Percentiles rank a stretch among this genome's conserved stretches.
These are phyloP conservation scores for Hetaerina titia DNA, from an alignment of 2,888 invertebrate species.

Conservation along the genomic window DNA sequence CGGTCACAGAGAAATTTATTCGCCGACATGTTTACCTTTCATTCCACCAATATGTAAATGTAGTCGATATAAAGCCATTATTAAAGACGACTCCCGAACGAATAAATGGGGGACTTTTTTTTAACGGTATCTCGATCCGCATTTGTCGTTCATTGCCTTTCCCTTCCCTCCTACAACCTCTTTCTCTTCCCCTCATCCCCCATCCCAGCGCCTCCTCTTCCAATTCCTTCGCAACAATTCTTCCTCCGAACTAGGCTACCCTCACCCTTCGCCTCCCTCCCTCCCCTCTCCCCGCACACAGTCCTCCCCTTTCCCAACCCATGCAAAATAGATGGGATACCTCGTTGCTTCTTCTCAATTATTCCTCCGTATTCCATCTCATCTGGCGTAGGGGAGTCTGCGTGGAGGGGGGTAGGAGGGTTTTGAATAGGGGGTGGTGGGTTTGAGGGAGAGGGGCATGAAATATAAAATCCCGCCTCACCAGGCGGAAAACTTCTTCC, in stretches of 20 bases:
- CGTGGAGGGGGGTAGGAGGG: neutral
- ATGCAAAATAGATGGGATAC: constrained; percentile 31
- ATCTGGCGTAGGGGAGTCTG: neutral
- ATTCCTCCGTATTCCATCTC: constrained; percentile 39
- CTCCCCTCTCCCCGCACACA: neutral
- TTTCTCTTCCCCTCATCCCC: neutral
- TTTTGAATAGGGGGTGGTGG: neutral
- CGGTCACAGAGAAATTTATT: neutral
- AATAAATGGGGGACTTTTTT: neutral
- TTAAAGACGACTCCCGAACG: neutral
- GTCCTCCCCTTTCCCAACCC: neutral
- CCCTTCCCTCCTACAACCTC: neutral
- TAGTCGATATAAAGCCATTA: neutral
- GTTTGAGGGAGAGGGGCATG: constrained; percentile 7
- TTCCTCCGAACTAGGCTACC: constrained; percentile 13
- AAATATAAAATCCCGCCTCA: constrained; percentile 27
- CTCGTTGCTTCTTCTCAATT: constrained; percentile 34
- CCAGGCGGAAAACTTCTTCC: constrained; percentile 24
- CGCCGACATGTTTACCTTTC: neutral
- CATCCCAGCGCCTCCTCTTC: neutral
- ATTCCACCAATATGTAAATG: neutral
- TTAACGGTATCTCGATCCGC: neutral
- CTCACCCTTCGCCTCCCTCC: neutral
- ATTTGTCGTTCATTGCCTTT: neutral
- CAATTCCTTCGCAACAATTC: constrained; percentile 4